Base-by-base conservation (phyloP, 1,140 invertebrate genomes). In the Drosophila parabipectinata region DNA sequence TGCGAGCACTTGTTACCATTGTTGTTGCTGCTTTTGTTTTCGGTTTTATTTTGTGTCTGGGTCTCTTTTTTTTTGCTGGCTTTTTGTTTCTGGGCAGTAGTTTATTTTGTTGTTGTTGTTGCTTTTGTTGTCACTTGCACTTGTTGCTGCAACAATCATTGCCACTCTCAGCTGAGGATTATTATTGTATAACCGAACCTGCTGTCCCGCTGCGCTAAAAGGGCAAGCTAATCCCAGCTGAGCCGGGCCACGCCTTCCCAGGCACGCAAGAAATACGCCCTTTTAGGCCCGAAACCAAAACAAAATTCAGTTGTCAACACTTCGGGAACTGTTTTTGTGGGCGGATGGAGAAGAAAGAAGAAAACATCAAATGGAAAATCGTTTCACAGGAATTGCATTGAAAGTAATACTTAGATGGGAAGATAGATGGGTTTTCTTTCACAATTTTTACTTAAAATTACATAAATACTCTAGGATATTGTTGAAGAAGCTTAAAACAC, bases 1-100 rank as follows among this genome's bases (percentile, higher is more conserved):
- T 83, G 75, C 76, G 60, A 73, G 64, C 83, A 89, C 84, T 89
- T 88, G 79, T 72, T 79, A 59, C 77, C 77, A 62, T 41, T 71
- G 44, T 48, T 69, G 67, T 41, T 57, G 51, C 39, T 52, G 60
- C 37, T 45, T 64, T 59, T 59, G 61, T 55, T 41, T 48, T 39
- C 14, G 18, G 5, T 34, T 66, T 66, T 41, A 34, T 58, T 50
- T 69, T 57, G 24, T 39, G 50, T 66, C 51, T 53, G 66, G 15
- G 50, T 30, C 28, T 57, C 9, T 68, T 30, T 8, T 15, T 18
- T 68, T 30, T 7, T 12, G 6, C 41, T 47, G 15, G 15, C 9
- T 9, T 55, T 39, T 58, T 57, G 28, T 67, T 45, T 44, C 24
- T 45, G 12, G 28, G 64, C 52, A 73, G 39, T 57, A n/a, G 54